Evolutionary conservation across 2,797 vertebrate genomes (phyloP).

Genomic region (Trachops cirrhosus): DNA sequence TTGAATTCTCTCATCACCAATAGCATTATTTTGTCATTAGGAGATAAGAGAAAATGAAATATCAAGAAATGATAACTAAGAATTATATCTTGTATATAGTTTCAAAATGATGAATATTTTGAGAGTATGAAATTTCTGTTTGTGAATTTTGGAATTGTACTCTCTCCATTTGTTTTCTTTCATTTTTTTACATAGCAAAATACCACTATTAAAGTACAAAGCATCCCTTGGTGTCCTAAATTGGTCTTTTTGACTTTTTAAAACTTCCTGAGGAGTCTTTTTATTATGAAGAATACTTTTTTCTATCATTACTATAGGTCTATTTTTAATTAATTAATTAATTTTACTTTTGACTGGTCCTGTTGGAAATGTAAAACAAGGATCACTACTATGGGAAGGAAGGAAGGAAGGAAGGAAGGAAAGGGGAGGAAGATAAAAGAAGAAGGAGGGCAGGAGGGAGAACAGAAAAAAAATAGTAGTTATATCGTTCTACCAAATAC

Average conservation of each 20-base stretch:
- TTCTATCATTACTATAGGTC: background rate
- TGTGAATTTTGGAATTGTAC: background rate
- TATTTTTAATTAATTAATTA: background rate
- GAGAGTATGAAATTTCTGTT: background rate
- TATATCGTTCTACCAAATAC: background rate
- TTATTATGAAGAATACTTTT: background rate
- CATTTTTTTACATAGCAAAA: background rate
- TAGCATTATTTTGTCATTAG: background rate
- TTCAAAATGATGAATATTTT: conserved; percentile 12
- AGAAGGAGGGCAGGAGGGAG: background rate
- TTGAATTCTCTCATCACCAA: background rate
- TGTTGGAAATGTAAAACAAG: background rate
- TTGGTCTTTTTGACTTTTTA: background rate
- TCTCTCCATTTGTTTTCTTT: background rate
- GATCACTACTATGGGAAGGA: background rate
- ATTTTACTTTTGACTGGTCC: background rate
- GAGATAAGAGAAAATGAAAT: background rate
- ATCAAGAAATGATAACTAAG: background rate
- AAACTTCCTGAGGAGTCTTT: background rate
- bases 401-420: too few species aligned
- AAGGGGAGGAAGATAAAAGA: too few species aligned
- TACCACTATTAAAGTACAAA: background rate
- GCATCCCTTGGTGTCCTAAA: background rate
- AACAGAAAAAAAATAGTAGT: background rate
- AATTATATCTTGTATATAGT: background rate